These are phyloP conservation scores for Willisornis vidua DNA, from an alignment of 2,113 vertebrate genomes.

Conservation along the genomic window DNA sequence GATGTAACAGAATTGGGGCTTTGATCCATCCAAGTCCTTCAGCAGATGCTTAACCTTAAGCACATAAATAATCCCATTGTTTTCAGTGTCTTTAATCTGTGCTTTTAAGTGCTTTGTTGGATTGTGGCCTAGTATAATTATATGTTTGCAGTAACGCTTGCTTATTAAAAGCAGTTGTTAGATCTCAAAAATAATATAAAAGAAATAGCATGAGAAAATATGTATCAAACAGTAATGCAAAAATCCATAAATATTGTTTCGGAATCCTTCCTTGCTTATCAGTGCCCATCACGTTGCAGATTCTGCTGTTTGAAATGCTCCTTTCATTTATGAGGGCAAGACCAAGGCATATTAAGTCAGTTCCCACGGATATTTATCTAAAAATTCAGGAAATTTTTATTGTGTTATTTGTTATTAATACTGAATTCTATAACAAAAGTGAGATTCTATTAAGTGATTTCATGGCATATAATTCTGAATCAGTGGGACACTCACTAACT, in stretches of 20 bases:
- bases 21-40: constrained; percentile 59
- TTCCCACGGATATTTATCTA: background rate
- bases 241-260: background rate
- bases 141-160: constrained; percentile 65
- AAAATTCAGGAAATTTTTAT: background rate
- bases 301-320: background rate
- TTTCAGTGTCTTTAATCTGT: constrained; percentile 68
- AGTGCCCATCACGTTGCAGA: background rate
- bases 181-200: constrained; percentile 63
- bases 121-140: constrained; percentile 69
- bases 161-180: constrained; percentile 67
- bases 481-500: background rate
- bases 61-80: constrained; percentile 68
- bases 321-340: background rate
- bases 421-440: background rate
- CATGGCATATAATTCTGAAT: background rate
- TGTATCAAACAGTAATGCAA: background rate
- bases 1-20: constrained; percentile 43
- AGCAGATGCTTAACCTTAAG: constrained; percentile 71
- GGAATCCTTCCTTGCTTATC: background rate
- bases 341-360: background rate
- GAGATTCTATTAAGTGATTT: background rate
- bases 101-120: constrained; percentile 69
- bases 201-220: constrained; percentile 44
- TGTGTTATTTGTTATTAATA: background rate